Evolutionary conservation across 2,888 invertebrate genomes (phyloP).

Genomic region (Epinotia demarniana): DNA sequence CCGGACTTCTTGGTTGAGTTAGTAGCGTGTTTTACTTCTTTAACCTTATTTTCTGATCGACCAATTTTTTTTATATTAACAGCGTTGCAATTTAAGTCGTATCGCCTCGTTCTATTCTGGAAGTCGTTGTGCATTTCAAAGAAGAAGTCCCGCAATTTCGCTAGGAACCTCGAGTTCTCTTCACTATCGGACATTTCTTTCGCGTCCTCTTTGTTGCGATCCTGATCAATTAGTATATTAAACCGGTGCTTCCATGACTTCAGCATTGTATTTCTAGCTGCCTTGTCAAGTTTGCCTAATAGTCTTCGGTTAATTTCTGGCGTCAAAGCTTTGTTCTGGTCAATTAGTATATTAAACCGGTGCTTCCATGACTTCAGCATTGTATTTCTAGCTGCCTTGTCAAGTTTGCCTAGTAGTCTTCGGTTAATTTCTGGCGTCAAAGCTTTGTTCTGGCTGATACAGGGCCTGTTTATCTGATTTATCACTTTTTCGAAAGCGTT

Average conservation of each 20-base stretch:
- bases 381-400: neutral
- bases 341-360: slow-evolving; percentile 31
- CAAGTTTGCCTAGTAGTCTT: neutral
- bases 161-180: slow-evolving; percentile 27
- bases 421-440: neutral
- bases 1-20: slow-evolving; percentile 28
- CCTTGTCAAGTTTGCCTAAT: neutral
- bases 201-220: neutral
- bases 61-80: slow-evolving; percentile 34
- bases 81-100: slow-evolving; percentile 59
- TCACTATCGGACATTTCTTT: slow-evolving; percentile 1
- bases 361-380: slow-evolving; percentile 19
- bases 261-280: slow-evolving; percentile 1
- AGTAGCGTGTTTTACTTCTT: slow-evolving; percentile 41
- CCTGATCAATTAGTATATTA: slow-evolving; percentile 21
- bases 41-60: neutral
- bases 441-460: slow-evolving; percentile 54
- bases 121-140: slow-evolving; percentile 40
- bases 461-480: slow-evolving; percentile 58
- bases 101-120: slow-evolving; percentile 38
- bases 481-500: slow-evolving; percentile 66
- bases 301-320: neutral
- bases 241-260: slow-evolving; percentile 24
- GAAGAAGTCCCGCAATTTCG: slow-evolving; percentile 38
- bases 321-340: neutral